Base-by-base conservation (phyloP, 1,140 invertebrate species). In the Rhopalosiphum maidis region DNA sequence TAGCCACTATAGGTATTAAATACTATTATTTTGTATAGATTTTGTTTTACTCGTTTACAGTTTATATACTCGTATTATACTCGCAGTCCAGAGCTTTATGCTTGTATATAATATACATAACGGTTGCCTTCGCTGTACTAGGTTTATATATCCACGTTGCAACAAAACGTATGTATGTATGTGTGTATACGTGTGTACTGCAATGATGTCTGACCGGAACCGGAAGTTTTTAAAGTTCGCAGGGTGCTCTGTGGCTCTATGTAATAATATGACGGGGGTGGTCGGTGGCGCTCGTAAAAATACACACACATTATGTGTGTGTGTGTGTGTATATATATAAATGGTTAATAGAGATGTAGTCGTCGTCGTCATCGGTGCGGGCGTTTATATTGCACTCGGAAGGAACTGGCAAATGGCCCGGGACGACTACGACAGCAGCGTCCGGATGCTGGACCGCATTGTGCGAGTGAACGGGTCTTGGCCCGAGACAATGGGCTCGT, bases 381-480 rank as follows among this genome's bases (percentile, higher is more conserved):
- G 91, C 25, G 82, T 93, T 93, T 93, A 93, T 93, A 93, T 86
- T 93, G 82, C 82, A 43, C 46, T 93, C 91, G 91, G 91, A 93
- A 93, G 91, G 91, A 93, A 93, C 91, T 43, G 91, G 91, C 91
- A 93, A 93, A 93, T 93, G 91, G 77, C 91, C 91, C 91, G 91
- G 48, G 68, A 93, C 91, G 77, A 85, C 48, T 46, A 21, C 30
- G 23, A n/a, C 9, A 11, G 5, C 30, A 8, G 11, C 8, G 18
- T 37, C 60, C n/a, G 23, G 11, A 30, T n/a, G 54, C n/a, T 77
- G 60, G 1, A 77, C 60, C 35, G 30, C 25, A 54, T 51, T 48
- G 43, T 88, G 86, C n/a, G 21, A 54, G 25, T 15, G 8, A 30
- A 54, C 7, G 46, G 82, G 6, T 48, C n/a, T 25, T 11, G 68